These are phyloP conservation scores for Bombus pyrosoma DNA, from an alignment of 1,140 invertebrate genomes.

Conservation along the genomic window DNA sequence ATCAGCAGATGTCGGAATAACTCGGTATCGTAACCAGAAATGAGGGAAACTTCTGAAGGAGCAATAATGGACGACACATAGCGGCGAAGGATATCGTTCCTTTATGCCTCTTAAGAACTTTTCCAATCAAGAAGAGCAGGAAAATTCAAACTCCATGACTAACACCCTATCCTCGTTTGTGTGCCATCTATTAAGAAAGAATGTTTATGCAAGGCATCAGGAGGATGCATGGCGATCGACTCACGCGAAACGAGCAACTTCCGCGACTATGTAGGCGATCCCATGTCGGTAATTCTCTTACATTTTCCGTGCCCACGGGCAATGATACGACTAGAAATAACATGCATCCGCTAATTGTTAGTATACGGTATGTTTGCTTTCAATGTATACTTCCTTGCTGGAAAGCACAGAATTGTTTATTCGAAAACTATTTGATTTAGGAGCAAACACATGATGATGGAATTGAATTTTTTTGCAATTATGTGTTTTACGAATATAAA, in stretches of 20 bases:
- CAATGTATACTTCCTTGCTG: neutral
- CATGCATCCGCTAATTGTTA: conserved; percentile 15
- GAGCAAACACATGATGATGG: neutral
- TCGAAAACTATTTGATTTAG: neutral
- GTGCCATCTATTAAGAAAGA: neutral
- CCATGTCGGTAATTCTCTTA: neutral
- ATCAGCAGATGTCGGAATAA: neutral
- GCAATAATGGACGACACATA: neutral
- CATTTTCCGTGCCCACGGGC: neutral
- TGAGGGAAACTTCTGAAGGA: neutral
- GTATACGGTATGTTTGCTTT: neutral
- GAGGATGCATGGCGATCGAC: neutral
- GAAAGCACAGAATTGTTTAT: neutral
- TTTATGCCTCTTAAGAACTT: neutral
- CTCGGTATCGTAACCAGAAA: neutral
- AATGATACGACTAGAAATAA: conserved; percentile 6
- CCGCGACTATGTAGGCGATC: neutral
- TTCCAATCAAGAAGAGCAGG: too few species aligned
- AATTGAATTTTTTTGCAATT: neutral
- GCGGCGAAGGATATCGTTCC: neutral
- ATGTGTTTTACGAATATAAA: neutral
- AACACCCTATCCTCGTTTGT: neutral
- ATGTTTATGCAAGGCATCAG: neutral
- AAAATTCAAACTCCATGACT: neutral
- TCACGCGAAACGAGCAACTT: conserved; percentile 1